Conservation (phyloP, 2,113 vertebrate species). For the Podarcis raffonei region DNA sequence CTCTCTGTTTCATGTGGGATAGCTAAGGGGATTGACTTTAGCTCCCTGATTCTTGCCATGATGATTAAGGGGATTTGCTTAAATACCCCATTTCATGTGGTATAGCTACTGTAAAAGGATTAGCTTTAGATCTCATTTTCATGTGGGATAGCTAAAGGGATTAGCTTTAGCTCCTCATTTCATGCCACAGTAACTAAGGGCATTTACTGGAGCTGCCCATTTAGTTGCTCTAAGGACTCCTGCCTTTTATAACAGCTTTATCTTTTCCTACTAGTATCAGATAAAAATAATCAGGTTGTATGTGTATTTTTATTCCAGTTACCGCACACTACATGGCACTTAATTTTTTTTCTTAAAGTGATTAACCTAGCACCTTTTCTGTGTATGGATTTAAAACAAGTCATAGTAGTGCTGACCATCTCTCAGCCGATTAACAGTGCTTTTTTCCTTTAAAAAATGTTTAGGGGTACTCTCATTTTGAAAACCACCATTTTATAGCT, state of each 20-base stretch:
- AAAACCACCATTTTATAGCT: too few relatives aligned
- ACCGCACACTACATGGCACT: neutral
- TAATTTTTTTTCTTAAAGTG: neutral
- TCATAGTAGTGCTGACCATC: neutral
- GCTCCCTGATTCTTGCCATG: conserved; percentile 60
- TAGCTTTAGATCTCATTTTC: conserved; percentile 68
- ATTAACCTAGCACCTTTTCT: neutral
- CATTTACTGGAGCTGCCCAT: conserved; percentile 49
- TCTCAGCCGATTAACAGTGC: neutral
- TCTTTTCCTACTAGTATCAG: conserved; percentile 12
- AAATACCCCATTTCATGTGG: conserved; percentile 64
- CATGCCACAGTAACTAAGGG: conserved; percentile 62
- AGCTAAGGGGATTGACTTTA: conserved; percentile 61
- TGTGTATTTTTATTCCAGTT: neutral
- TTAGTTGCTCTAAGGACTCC: conserved; percentile 44
- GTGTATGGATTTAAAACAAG: neutral
- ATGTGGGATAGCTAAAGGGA: conserved; percentile 64
- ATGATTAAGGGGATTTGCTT: conserved; percentile 71
- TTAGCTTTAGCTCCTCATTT: conserved; percentile 68
- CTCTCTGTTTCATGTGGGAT: conserved; percentile 48
- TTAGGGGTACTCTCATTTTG: too few relatives aligned
- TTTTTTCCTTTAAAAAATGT: too few relatives aligned
- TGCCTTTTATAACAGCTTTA: conserved; percentile 20
- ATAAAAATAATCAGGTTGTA: conserved; percentile 3
- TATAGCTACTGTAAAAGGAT: conserved; percentile 69